Conservation (phyloP, 2,888 invertebrate species). For the Hirtodrosophila histrioides region DNA sequence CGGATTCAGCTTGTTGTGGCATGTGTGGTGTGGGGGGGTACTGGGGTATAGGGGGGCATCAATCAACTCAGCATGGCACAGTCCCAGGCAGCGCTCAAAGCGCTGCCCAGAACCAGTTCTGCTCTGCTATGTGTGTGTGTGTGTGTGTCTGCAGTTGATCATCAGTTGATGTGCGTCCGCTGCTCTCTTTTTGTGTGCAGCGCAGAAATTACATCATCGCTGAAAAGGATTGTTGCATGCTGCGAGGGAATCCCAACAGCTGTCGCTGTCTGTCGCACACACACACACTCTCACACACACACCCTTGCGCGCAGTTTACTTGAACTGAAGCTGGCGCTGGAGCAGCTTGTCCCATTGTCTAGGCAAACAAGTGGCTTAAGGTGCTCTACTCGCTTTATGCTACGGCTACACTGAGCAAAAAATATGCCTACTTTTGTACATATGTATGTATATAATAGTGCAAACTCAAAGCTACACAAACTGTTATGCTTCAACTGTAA, state of each 20-base stretch:
- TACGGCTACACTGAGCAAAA: constrained; percentile 28
- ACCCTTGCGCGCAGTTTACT: constrained; percentile 27
- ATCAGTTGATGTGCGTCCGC: constrained; percentile 29
- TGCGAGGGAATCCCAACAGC: constrained; percentile 73
- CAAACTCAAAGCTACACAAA: too few species aligned
- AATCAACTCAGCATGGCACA: constrained; percentile 41
- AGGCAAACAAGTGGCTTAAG: constrained; percentile 69
- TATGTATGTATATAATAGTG: too few species aligned
- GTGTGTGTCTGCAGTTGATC: constrained; percentile 46
- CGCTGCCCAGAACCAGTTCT: constrained; percentile 52
- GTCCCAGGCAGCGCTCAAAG: constrained; percentile 30
- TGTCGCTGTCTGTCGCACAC: constrained; percentile 54
- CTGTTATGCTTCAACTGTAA: too few species aligned
- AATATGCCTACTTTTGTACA: too few species aligned
- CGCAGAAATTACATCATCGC: constrained; percentile 70
- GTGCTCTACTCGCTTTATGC: constrained; percentile 35
- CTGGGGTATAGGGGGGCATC: constrained; percentile 1
- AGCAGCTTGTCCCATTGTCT: constrained; percentile 58
- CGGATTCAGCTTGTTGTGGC: constrained; percentile 22
- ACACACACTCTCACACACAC: constrained; percentile 10
- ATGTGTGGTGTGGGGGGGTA: not conserved
- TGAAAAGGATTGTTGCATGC: constrained; percentile 67
- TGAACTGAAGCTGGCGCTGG: constrained; percentile 32
- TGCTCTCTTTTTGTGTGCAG: constrained; percentile 38
- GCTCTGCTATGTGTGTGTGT: constrained; percentile 7